Conservation (phyloP, 2,797 vertebrate genomes). For the Gymnoscopelus microlampas region DNA sequence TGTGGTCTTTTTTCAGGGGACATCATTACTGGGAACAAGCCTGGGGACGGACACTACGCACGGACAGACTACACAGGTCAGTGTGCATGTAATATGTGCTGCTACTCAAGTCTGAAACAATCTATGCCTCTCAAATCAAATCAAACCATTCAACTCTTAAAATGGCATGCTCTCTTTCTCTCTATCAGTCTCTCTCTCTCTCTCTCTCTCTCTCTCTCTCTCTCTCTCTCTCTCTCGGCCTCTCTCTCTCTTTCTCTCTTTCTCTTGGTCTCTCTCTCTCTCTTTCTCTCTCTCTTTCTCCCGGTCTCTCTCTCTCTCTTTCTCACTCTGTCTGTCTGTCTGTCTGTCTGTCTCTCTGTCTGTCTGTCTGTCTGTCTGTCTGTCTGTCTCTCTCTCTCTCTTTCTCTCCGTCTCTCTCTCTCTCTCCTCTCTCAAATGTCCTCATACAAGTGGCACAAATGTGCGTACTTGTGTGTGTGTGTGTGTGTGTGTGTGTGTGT, state of each 20-base stretch:
- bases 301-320: neutral
- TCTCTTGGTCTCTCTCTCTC: neutral
- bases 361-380: too few species aligned
- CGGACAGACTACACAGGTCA: conserved; percentile 92
- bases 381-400: too few species aligned
- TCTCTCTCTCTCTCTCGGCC: too few species aligned
- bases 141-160: neutral
- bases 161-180: neutral
- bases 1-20: conserved; percentile 82
- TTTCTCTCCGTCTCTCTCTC: neutral
- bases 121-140: neutral
- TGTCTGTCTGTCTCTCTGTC: neutral
- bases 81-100: conserved; percentile 18
- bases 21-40: conserved; percentile 89
- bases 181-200: too few species aligned
- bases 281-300: neutral
- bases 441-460: too few species aligned
- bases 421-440: neutral
- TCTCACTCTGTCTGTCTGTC: neutral
- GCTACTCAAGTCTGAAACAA: conserved; percentile 27
- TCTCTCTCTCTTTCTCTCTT: too few species aligned
- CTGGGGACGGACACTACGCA: conserved; percentile 91
- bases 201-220: too few species aligned
- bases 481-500: conserved; percentile 5
- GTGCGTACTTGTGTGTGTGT: neutral